Evolutionary conservation across 2,113 vertebrate species (phyloP), one percentile per base, ranked within the genome.

Genomic region (Odontophorus gujanensis): DNA sequence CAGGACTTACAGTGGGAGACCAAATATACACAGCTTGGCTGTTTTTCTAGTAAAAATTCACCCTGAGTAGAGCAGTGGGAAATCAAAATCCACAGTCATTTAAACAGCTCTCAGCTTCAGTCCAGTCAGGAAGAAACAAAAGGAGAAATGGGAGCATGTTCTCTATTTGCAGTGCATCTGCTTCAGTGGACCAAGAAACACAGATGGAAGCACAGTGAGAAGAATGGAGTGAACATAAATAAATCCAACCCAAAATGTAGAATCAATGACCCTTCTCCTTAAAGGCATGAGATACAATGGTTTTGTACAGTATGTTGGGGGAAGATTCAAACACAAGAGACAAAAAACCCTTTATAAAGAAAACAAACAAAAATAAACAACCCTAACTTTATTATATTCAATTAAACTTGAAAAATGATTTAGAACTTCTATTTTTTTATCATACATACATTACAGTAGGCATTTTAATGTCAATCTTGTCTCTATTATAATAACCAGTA

Each of bases 11-110:
- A 87, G 62, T 65, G 67, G 75, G 78, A 86, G 42, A 43, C 47
- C 36, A 90, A 67, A 80, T 62, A 62, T 36, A 68, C 57, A 59
- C 45, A 93, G 50, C 63, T 90, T 94, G 55, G 38, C 78, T 92
- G 53, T 66, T 91, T 58, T 81, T 68, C 57, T 88, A 18, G 36
- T 85, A 57, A 67, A 87, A 62, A 74, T 25, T 47, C 36, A 89
- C 24, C 18, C 51, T 20, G 10, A 66, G 62, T 82, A 77, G 55
- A 77, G 42, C 82, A 67, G 40, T 77, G 43, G 48, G 68, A 83
- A 93, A 87, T 66, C 48, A 91, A 91, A 92, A 89, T 87, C 57
- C 5, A 1, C 66, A 91, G 74, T 40, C 62, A 59, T 14, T 78
- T 77, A 58, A 58, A 66, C 25, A 58, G 63, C 43, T 85, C 48